These are phyloP conservation scores for Bergia puertoricense DNA, from an alignment of 92 coral and sea anemone genomes.

Conservation along the genomic window DNA sequence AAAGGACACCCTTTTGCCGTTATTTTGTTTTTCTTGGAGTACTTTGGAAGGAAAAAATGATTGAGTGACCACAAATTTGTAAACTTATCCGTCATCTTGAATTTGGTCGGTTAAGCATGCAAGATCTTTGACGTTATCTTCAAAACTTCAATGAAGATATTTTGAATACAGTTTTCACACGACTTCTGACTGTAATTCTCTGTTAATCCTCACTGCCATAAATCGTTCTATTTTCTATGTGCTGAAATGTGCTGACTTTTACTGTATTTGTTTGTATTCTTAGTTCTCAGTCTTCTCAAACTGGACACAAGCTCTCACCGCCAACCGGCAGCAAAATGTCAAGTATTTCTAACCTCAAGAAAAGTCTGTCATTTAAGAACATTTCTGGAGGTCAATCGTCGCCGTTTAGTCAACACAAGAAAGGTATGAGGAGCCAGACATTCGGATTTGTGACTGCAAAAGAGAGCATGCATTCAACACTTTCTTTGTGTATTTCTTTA, in stretches of 20 bases:
- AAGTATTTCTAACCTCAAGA: slow-evolving; percentile 85
- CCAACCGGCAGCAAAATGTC: slow-evolving; percentile 82
- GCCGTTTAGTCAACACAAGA: slow-evolving; percentile 50
- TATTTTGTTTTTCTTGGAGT: too few relatives aligned
- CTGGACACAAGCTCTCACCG: slow-evolving; percentile 78
- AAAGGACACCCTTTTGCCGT: too few relatives aligned
- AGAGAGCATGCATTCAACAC: neutral
- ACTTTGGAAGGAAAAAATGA: too few relatives aligned
- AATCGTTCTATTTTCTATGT: neutral
- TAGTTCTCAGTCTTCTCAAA: slow-evolving; percentile 45
- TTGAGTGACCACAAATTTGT: too few relatives aligned
- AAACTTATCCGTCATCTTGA: too few relatives aligned
- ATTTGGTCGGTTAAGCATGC: too few relatives aligned
- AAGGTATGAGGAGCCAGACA: slow-evolving; percentile 21
- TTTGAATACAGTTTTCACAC: too few relatives aligned
- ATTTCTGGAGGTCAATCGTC: slow-evolving; percentile 79
- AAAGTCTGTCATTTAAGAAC: slow-evolving; percentile 89
- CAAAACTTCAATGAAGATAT: too few relatives aligned
- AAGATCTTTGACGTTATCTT: too few relatives aligned
- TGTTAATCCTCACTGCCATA: too few relatives aligned
- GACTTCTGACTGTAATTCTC: too few relatives aligned
- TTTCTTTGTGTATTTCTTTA: too few relatives aligned
- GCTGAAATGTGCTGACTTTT: neutral
- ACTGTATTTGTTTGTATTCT: neutral
- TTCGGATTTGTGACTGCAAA: neutral